Evolutionary conservation across 2,797 vertebrate genomes (phyloP), one percentile per base, ranked within the genome.

Genomic region (Danio choprae): DNA sequence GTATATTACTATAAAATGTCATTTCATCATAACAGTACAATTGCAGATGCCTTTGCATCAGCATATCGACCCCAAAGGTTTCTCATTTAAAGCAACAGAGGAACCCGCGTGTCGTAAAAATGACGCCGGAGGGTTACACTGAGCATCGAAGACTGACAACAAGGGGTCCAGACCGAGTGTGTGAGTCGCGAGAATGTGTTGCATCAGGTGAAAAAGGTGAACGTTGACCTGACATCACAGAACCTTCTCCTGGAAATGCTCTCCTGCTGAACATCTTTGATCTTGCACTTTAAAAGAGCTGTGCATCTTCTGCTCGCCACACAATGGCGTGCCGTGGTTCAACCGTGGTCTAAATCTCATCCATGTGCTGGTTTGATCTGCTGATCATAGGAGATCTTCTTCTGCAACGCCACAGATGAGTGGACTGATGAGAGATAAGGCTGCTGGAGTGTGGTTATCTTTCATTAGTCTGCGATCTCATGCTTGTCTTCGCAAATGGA

Each of bases 371-470:
- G 73, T 81, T 76, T 81, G 80, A 81, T 81, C 64, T 62, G 15
- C 63, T 78, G 80, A 81, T 81, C 72, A 81, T 50, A 76, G 20
- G 55, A 55, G 72, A 74, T 76, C 79, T 44, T 29, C 63, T 70
- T 10, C 36, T 38, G 46, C 13, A 40, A 70, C 67, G 38, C 56
- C 20, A 51, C n/a, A 68, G 63, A 76, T 38, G 64, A 76, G 16
- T 15, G 58, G 13, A 79, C 13, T 44, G 64, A 81, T 81, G 56
- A 44, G 64, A 70, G 80, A 81, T 70, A 76, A 44, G 38, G 20
- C 11, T 44, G 15, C 13, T 50, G 55, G 20, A 41, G 63, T 4
- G 20, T 68, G n/a, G 56, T n/a, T 78, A 70, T 70, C 76, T 41
- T 41, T 16, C 46, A 41, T 78, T 60, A 60, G 8, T 60, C 8